Evolutionary conservation across 2,113 vertebrate species (phyloP), one percentile per base, ranked within the genome.

Genomic region (Polypterus bichir): DNA sequence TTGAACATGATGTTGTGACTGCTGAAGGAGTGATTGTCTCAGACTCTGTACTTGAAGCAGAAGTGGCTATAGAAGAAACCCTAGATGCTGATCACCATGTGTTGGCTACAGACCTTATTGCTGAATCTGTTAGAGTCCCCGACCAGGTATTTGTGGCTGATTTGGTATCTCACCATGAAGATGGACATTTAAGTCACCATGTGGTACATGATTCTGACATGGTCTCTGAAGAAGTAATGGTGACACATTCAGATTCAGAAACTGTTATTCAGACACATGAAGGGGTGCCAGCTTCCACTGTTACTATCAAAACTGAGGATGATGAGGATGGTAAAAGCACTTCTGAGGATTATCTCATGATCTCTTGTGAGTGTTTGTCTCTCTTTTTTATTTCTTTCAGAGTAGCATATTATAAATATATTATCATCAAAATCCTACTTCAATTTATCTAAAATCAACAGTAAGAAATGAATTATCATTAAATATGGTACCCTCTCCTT

Each of bases 311-410:
- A 80, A 89, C 89, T 0, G 92, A 94, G 69, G 93, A 93, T 0
- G 93, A 97, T 0, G 89, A 89, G 62, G 89, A 97, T 70, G 88
- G 80, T 69, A 93, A 93, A 78, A 95, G 91, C 79, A 88, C 90
- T 4, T 92, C 94, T 52, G 96, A 98, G 77, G 94, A 98, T 87
- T 99, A 97, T 77, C 86, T 98, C 75, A 99, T 99, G 96, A 99
- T 99, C 77, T 98, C 96, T 66, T 82, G 96, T 94, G 87, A 90
- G 89, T 92, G 66, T 5, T 3, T 3, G 11, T 5, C 59, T 11
- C 49, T 60, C 27, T 27, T 27, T 47, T 46, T 6, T 27, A 27
- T 27, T 27, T 27, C 27, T 27, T 27, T 27, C 27, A 27, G 2
- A 27, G 27, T 27, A 27, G 27, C 27, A 27, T 27, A 27, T 27